Evolutionary conservation across 2,888 invertebrate species (phyloP).

Genomic region (Lacanobia oleracea): DNA sequence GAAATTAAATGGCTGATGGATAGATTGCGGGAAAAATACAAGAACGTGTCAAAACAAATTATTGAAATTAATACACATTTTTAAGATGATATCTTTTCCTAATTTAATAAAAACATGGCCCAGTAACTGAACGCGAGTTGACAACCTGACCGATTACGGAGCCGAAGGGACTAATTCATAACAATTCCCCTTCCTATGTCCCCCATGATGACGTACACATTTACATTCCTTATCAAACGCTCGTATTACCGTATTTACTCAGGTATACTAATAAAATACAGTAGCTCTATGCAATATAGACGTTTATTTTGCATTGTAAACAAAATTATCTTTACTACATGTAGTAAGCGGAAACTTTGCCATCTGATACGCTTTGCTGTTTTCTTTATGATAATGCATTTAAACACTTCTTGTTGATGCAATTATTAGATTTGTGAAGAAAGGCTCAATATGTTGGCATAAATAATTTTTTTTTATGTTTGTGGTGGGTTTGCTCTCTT

Average conservation of each 20-base stretch:
- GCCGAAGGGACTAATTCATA: conserved; percentile 58
- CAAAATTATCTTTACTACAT: conserved; percentile 37
- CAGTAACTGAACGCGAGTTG: conserved; percentile 16
- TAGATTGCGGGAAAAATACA: background rate
- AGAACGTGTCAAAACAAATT: background rate
- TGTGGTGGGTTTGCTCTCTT: too few species aligned
- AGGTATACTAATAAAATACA: conserved; percentile 50
- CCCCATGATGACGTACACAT: conserved; percentile 22
- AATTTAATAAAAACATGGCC: conserved; percentile 15
- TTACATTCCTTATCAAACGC: conserved; percentile 40
- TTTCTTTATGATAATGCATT: conserved; percentile 32
- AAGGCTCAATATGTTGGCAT: conserved; percentile 5
- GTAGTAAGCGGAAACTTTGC: conserved; percentile 15
- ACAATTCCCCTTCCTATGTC: background rate
- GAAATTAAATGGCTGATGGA: background rate
- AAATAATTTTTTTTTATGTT: too few species aligned
- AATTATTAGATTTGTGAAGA: conserved; percentile 12
- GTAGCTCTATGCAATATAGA: conserved; percentile 33
- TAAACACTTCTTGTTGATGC: conserved; percentile 26
- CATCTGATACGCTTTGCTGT: conserved; percentile 6
- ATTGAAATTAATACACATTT: background rate
- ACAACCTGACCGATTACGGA: conserved; percentile 42
- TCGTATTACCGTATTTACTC: conserved; percentile 39
- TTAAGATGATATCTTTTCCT: background rate
- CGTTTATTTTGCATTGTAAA: conserved; percentile 39